phyloP scores from a whole-genome alignment of 1,140 invertebrate species.

The Gonioctena quinquepunctata region DNA sequence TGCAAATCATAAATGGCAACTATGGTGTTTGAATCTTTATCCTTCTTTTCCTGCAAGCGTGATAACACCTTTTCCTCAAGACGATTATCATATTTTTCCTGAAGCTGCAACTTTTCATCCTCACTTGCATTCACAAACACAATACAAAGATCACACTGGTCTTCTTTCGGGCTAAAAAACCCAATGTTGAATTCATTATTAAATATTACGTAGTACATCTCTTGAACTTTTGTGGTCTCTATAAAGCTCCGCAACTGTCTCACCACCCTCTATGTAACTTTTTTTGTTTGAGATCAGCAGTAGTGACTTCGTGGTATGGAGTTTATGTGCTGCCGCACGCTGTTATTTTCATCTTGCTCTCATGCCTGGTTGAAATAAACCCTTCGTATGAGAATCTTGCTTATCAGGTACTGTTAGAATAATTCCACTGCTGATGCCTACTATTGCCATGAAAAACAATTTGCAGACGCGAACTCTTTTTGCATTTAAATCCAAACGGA shows the following conservation, averaged over 20 bases:
- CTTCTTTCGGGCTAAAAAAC: not conserved
- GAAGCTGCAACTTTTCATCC: not conserved
- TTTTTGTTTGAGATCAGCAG: not conserved
- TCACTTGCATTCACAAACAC: not conserved
- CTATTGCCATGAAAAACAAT: not conserved
- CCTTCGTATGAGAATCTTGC: not conserved
- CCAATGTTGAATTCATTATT: not conserved
- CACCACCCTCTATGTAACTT: not conserved
- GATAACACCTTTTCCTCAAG: not conserved
- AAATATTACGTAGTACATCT: not conserved
- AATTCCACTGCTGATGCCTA: not conserved
- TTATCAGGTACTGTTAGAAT: no score
- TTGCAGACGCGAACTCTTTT: not conserved
- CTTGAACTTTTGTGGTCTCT: not conserved
- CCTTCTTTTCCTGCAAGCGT: slow-evolving; percentile 7
- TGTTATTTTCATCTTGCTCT: not conserved
- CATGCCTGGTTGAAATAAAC: not conserved
- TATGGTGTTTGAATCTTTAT: slow-evolving; percentile 28
- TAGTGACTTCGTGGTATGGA: not conserved
- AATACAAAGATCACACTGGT: not conserved
- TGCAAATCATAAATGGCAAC: slow-evolving; percentile 50
- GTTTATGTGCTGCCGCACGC: not conserved
- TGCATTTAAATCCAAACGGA: not conserved
- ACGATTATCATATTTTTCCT: not conserved
- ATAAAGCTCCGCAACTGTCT: not conserved